A percentile compares a stretch with the other conserved stretches of the same genome.
These are phyloP conservation scores for Eulithis testata DNA, from an alignment of 2,888 invertebrate species.

Conservation along the genomic window DNA sequence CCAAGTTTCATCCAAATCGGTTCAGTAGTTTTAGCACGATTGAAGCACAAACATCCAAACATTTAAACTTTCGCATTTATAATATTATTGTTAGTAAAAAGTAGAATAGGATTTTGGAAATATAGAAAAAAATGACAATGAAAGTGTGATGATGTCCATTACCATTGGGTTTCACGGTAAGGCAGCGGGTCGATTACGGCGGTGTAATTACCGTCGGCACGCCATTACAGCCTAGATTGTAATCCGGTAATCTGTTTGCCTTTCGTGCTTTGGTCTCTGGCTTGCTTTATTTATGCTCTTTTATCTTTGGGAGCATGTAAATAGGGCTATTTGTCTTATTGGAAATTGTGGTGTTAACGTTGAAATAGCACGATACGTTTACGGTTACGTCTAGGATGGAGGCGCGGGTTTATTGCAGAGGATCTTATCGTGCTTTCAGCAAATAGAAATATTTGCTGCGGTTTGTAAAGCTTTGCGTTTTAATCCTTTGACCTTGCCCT, in stretches of 20 bases:
- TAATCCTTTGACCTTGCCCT: too few relatives aligned
- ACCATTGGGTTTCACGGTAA: too few relatives aligned
- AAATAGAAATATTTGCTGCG: constrained; percentile 18
- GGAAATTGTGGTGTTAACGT: constrained; percentile 45
- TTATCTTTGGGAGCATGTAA: constrained; percentile 44
- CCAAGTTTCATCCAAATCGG: too few relatives aligned
- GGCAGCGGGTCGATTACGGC: constrained; percentile 48
- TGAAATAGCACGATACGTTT: constrained; percentile 38
- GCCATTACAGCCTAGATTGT: constrained; percentile 46
- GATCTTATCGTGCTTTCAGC: constrained; percentile 23
- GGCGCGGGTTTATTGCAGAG: constrained; percentile 9
- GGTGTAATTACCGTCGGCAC: constrained; percentile 43
- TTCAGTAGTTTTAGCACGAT: too few relatives aligned
- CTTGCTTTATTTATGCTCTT: constrained; percentile 37
- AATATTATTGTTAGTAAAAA: too few relatives aligned
- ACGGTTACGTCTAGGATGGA: constrained; percentile 17
- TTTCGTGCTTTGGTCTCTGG: constrained; percentile 45
- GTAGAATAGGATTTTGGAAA: too few relatives aligned
- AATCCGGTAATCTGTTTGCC: constrained; percentile 53
- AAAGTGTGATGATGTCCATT: too few relatives aligned
- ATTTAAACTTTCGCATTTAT: too few relatives aligned
- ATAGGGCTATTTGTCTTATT: constrained; percentile 42
- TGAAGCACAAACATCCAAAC: too few relatives aligned
- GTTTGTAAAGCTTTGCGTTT: not conserved
- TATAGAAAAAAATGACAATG: too few relatives aligned